Percentiles rank a stretch among this genome's conserved stretches.
Conservation (phyloP, 2,797 vertebrate species). For the Sebastes variabilis region DNA sequence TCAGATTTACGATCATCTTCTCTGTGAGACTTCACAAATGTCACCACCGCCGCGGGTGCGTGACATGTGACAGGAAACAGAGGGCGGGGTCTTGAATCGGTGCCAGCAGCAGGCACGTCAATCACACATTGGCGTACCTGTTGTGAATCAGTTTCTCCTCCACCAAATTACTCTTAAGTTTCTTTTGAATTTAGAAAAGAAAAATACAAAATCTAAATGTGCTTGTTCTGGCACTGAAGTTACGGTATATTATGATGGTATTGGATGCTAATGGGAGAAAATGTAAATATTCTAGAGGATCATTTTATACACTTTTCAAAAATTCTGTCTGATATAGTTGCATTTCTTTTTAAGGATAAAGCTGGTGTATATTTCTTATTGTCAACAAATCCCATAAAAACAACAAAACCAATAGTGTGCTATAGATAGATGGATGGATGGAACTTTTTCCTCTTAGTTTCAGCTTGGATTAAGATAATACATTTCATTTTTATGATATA, state of each 20-base stretch:
- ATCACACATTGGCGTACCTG: constrained; percentile 21
- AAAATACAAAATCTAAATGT: neutral
- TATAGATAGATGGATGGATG: neutral
- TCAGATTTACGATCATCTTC: constrained; percentile 54
- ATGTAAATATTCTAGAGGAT: neutral
- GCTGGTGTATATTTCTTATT: neutral
- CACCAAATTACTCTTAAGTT: neutral
- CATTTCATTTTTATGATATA: neutral
- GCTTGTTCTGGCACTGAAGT: neutral
- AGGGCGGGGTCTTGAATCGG: neutral
- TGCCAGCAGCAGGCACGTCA: constrained; percentile 18
- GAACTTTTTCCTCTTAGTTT: no score
- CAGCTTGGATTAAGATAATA: no score
- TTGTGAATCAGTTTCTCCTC: neutral
- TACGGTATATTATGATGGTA: no score
- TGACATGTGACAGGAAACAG: constrained; percentile 24
- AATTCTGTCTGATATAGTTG: no score
- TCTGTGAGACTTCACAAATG: constrained; percentile 39
- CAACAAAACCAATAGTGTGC: neutral
- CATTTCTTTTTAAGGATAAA: neutral
- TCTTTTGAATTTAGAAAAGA: neutral
- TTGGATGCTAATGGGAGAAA: no score
- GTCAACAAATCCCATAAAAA: neutral
- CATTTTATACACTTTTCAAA: no score
- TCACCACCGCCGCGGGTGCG: constrained; percentile 8